Conservation (phyloP, 2,797 vertebrate genomes). For the Anolis apletophallus region DNA sequence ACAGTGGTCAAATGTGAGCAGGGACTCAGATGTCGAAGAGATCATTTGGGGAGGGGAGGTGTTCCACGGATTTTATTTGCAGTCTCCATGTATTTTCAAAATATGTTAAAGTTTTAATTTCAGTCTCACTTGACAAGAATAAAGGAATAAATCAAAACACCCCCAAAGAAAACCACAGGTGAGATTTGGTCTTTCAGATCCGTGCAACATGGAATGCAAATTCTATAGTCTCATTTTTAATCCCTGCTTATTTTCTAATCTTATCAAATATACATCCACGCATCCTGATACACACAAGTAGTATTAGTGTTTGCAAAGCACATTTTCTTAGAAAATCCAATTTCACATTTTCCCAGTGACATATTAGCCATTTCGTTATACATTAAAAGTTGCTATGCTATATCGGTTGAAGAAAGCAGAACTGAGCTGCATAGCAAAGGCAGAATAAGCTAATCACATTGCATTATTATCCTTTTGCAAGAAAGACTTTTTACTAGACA, state of each 20-base stretch:
- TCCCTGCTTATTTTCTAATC: slow-evolving; percentile 54
- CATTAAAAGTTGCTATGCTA: neutral
- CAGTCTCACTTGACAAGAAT: slow-evolving; percentile 8
- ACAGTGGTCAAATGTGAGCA: neutral
- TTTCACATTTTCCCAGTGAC: slow-evolving; percentile 33
- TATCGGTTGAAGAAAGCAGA: neutral
- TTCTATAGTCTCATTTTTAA: slow-evolving; percentile 51
- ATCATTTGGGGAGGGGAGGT: neutral
- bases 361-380: slow-evolving; percentile 12
- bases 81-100: neutral
- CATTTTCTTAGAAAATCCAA: slow-evolving; percentile 55
- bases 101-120: slow-evolving; percentile 13
- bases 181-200: slow-evolving; percentile 40
- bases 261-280: slow-evolving; percentile 44
- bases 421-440: accelerated
- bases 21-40: neutral
- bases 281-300: slow-evolving; percentile 30
- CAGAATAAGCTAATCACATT: neutral
- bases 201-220: slow-evolving; percentile 48
- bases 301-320: slow-evolving; percentile 31
- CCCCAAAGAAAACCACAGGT: slow-evolving; percentile 32
- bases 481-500: accelerated
- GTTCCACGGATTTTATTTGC: neutral
- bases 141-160: neutral
- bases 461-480: neutral